Base-by-base conservation (phyloP, 2,797 vertebrate genomes). In the Botia kubotai region DNA sequence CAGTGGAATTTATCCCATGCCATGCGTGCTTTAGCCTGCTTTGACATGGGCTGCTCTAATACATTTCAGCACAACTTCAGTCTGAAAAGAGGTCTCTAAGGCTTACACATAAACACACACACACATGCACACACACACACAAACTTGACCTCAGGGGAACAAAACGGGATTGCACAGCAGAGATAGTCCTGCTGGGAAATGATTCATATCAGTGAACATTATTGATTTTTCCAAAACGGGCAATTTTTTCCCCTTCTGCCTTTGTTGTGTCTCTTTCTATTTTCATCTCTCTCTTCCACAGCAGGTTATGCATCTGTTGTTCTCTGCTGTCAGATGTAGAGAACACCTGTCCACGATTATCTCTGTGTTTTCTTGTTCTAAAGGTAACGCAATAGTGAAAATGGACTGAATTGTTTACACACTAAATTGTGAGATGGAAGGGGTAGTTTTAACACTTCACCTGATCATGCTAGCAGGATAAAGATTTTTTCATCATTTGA, bases 191-290 rank as follows among this genome's bases (percentile, higher is more conserved):
- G 87, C 86, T 89, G 93, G 90, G 91, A 93, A 92, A 92, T 90
- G 90, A 90, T 91, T 93, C 93, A 93, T 93, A 93, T 94, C 92
- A 93, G 88, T 93, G 92, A 90, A 92, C 90, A 91, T 93, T 93
- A 94, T 94, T 93, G 93, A 95, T 93, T 90, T 83, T 75, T 87
- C 87, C 67, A 87, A 91, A 93, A 90, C 87, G 87, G 90, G 89
- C 86, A 85, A 48, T 82, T 90, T 90, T 88, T 89, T 88, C 83
- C 23, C 87, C 91, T 90, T 87, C 80, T 85, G 83, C 81, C 79
- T 81, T 80, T 75, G 78, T 84, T 85, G 78, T 75, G 82, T 87
- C 81, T 88, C 80, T 82, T 83, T 87, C 84, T 84, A 78, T 86
- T 74, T 84, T 68, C 75, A n/a, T 82, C 68, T 19, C 53, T 79